Evolutionary conservation across 2,888 invertebrate species (phyloP).

Genomic region (Sarcophaga carnaria): DNA sequence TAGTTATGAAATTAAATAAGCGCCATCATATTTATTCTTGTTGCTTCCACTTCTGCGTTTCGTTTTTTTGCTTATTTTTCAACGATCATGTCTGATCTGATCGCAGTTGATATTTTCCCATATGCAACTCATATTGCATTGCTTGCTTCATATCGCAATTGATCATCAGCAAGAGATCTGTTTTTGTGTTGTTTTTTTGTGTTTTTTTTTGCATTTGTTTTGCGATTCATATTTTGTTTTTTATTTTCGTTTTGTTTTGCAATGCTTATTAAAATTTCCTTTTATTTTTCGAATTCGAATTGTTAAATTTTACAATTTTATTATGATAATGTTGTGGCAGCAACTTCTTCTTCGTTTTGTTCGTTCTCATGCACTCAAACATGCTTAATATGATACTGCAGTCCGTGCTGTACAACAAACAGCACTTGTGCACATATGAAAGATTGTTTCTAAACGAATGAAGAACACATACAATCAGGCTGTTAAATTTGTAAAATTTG

Average conservation of each 20-base stretch:
- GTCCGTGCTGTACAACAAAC: too few species aligned
- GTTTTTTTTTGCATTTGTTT: background rate
- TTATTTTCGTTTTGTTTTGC: background rate
- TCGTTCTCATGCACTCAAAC: background rate
- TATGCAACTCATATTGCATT: background rate
- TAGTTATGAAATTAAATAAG: constrained; percentile 60
- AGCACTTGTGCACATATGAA: too few species aligned
- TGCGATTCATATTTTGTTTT: constrained; percentile 1
- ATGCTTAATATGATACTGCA: too few species aligned
- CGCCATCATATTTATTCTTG: constrained; percentile 63
- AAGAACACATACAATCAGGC: too few species aligned
- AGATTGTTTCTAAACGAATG: too few species aligned
- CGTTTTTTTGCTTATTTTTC: constrained; percentile 6
- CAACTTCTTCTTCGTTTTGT: background rate
- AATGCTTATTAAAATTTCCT: constrained; percentile 32
- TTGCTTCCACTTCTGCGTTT: background rate
- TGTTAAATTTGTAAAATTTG: too few species aligned
- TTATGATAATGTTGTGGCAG: constrained; percentile 32
- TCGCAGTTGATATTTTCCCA: constrained; percentile 1
- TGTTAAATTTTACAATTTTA: constrained; percentile 50
- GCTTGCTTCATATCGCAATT: constrained; percentile 26
- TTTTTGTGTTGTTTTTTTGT: constrained; percentile 11
- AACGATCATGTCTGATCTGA: background rate
- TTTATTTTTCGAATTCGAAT: constrained; percentile 4
- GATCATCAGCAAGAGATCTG: constrained; percentile 31